Conservation (phyloP, 2,797 vertebrate species). For the Enteromius fasciolatus region DNA sequence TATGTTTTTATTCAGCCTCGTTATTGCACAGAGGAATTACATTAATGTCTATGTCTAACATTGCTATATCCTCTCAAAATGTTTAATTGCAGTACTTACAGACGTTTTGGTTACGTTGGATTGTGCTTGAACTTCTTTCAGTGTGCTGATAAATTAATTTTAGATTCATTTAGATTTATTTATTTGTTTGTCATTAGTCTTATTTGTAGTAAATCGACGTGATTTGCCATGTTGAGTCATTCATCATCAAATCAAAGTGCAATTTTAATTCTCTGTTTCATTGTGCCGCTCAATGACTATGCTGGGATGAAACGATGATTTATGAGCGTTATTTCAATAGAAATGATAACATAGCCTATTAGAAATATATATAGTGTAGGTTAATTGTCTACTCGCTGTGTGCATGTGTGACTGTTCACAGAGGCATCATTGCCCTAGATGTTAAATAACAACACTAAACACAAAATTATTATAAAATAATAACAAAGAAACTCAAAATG, state of each 20-base stretch:
- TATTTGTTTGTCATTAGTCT: not conserved
- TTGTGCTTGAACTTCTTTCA: slow-evolving; percentile 22
- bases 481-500: not conserved
- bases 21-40: not conserved
- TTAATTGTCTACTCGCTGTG: not conserved
- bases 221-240: not conserved
- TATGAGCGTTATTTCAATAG: not conserved
- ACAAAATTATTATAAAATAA: not conserved
- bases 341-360: not conserved
- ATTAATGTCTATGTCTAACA: not conserved
- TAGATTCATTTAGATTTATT: not conserved
- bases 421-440: not conserved
- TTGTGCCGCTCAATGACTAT: too few relatives aligned
- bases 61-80: not conserved
- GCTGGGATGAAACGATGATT: not conserved
- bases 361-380: not conserved
- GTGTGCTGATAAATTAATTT: not conserved
- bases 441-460: not conserved
- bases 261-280: not conserved
- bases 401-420: not conserved
- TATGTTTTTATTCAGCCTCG: not conserved
- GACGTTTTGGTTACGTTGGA: not conserved
- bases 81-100: not conserved
- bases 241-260: slow-evolving; percentile 5
- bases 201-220: not conserved